Conservation (phyloP, 2,797 vertebrate species). For the Tadarida brasiliensis region DNA sequence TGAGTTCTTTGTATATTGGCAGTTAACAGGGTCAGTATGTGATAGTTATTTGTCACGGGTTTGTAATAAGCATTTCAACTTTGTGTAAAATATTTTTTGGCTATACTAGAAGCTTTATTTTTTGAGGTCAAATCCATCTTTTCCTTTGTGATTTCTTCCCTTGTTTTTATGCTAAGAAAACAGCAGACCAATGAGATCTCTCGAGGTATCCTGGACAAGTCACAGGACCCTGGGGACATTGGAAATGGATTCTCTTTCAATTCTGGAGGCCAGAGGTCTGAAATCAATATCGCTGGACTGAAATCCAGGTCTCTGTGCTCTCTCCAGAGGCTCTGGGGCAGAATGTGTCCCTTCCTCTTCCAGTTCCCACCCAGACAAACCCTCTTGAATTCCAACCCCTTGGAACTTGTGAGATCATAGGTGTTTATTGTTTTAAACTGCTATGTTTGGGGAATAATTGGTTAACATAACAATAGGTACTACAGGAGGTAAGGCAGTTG, state of each 20-base stretch:
- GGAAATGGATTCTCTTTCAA: neutral
- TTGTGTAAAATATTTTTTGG: neutral
- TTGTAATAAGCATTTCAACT: neutral
- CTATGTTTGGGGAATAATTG: neutral
- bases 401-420: neutral
- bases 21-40: neutral
- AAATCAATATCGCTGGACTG: too few species aligned
- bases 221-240: neutral
- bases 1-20: neutral
- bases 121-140: neutral
- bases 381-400: neutral
- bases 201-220: neutral
- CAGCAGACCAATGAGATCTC: neutral
- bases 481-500: neutral
- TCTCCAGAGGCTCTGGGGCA: neutral
- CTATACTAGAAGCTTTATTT: neutral
- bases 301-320: neutral
- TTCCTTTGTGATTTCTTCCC: neutral
- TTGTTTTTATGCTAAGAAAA: neutral
- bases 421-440: conserved; percentile 1
- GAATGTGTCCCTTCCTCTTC: neutral
- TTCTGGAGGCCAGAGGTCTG: neutral
- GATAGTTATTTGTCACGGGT: neutral
- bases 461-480: neutral
- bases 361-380: neutral